Percentiles rank a stretch among this genome's conserved stretches.
Conservation (phyloP, 2,888 invertebrate species). For the Rhagonycha fulva region DNA sequence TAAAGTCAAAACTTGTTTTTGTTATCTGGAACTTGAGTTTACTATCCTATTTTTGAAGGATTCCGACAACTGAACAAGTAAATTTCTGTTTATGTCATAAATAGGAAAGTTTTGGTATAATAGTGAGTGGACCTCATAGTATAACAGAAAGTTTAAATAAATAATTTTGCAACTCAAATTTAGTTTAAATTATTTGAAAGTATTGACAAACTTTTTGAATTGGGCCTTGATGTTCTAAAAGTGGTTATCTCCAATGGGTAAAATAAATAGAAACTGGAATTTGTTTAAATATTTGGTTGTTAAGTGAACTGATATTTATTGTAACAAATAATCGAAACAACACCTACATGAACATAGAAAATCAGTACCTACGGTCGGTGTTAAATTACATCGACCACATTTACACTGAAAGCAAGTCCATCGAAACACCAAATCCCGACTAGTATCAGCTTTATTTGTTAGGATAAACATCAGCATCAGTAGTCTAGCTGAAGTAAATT, state of each 20-base stretch:
- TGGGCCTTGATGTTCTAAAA: neutral
- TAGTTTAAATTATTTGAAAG: neutral
- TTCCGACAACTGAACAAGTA: neutral
- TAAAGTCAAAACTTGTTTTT: neutral
- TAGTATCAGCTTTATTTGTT: neutral
- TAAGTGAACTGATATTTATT: neutral
- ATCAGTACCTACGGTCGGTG: neutral
- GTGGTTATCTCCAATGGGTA: neutral
- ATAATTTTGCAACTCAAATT: neutral
- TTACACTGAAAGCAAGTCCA: neutral
- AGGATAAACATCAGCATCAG: neutral
- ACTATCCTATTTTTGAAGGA: neutral
- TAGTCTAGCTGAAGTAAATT: neutral
- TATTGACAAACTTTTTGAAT: neutral
- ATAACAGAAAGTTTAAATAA: neutral
- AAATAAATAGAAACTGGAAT: neutral
- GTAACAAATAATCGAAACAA: neutral
- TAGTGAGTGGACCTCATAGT: neutral
- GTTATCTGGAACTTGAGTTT: neutral
- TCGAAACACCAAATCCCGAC: neutral
- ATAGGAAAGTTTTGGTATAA: neutral
- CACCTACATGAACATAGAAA: neutral
- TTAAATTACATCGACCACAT: neutral
- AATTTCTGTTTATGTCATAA: neutral
- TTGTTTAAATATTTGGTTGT: neutral